Percentiles rank a stretch among this genome's conserved stretches.
Evolutionary conservation across 1,140 invertebrate species (phyloP).

Genomic region (Drosophila arizonae): DNA sequence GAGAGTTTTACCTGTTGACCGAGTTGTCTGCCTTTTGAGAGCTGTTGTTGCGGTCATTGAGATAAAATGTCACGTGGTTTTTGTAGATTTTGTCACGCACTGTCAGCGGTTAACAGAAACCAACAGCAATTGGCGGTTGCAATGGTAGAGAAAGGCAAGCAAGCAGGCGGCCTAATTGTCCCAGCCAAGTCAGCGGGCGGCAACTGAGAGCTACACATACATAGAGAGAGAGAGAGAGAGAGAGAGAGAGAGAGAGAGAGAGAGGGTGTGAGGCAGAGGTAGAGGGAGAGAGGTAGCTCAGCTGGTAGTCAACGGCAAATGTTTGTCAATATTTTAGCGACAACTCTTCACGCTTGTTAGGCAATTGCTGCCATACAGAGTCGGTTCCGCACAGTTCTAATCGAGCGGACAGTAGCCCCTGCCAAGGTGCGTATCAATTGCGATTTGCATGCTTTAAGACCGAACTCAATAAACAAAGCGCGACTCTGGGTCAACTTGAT

Average conservation of each 20-base stretch:
- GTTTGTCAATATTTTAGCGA: constrained; percentile 81
- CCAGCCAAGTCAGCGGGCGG: constrained; percentile 47
- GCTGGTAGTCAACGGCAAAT: constrained; percentile 38
- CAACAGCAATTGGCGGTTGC: constrained; percentile 46
- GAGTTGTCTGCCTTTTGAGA: not conserved
- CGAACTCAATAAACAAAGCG: not conserved
- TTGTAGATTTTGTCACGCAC: constrained; percentile 79
- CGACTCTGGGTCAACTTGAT: not conserved
- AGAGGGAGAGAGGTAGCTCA: constrained; percentile 7
- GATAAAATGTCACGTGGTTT: constrained; percentile 82
- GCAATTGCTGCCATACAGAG: constrained; percentile 22
- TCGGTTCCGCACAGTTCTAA: constrained; percentile 7
- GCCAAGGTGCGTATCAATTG: constrained; percentile 63
- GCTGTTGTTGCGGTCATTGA: constrained; percentile 73
- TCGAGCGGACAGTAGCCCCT: constrained; percentile 15
- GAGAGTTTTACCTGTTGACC: constrained; percentile 49
- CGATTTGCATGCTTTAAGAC: constrained; percentile 66
- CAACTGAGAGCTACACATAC: constrained; percentile 21
- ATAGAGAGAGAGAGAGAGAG: not conserved
- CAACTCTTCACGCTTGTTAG: constrained; percentile 73
- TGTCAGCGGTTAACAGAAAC: constrained; percentile 71
- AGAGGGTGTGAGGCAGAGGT: not conserved
- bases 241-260: not conserved
- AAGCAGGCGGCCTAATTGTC: constrained; percentile 65
- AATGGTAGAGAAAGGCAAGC: constrained; percentile 9